A percentile compares a stretch with the other conserved stretches of the same genome.
These are phyloP conservation scores for Umimayanthus chanpuru DNA, from an alignment of 92 coral and sea anemone species.

Conservation along the genomic window DNA sequence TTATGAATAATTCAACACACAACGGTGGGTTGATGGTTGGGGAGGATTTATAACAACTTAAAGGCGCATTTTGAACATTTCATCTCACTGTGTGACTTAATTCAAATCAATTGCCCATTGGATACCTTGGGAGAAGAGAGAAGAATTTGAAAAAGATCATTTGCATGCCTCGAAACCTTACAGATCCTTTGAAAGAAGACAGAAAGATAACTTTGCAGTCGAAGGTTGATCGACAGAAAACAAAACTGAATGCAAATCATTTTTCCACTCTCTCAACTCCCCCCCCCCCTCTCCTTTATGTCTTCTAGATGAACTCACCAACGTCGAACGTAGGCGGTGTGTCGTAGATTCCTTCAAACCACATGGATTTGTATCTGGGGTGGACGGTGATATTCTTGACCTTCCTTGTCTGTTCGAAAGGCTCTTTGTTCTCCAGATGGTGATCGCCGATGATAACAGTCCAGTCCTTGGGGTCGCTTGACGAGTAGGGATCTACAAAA, in stretches of 20 bases:
- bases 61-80: no score
- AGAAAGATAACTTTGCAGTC: no score
- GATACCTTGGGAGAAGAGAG: no score
- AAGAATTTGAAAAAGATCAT: no score
- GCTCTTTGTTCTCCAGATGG: constrained; percentile 55
- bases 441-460: constrained; percentile 70
- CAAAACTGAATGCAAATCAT: no score
- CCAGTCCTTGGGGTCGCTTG: constrained; percentile 78
- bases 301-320: constrained; percentile 57
- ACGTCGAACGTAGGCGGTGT: constrained; percentile 80
- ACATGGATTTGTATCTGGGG: constrained; percentile 78
- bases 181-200: no score
- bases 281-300: no score
- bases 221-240: no score
- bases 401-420: constrained; percentile 53
- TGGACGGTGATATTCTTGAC: constrained; percentile 67
- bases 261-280: no score
- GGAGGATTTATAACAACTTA: neutral
- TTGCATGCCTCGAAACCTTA: no score
- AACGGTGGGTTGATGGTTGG: neutral
- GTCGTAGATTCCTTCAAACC: constrained; percentile 87
- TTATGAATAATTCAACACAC: neutral
- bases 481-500: constrained; percentile 69
- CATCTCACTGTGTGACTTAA: no score
- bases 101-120: no score